Evolutionary conservation across 2,888 invertebrate genomes (phyloP).

Genomic region (Dryobota labecula): DNA sequence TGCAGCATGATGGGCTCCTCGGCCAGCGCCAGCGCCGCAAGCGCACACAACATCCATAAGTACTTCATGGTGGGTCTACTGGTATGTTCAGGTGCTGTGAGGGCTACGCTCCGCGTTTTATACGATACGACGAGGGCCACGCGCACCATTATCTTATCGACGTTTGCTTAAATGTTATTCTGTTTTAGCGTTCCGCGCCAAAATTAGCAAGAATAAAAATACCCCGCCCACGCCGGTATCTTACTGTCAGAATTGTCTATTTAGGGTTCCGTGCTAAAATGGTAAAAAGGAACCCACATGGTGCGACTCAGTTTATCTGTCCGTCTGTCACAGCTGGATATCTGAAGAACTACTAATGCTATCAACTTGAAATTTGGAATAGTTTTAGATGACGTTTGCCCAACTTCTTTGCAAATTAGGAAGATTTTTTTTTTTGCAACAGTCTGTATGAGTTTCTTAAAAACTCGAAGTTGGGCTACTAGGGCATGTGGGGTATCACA

Average conservation of each 20-base stretch:
- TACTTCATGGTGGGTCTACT: conserved; percentile 45
- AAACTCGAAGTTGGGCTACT: no score
- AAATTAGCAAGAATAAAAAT: conserved; percentile 5
- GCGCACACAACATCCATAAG: conserved; percentile 21
- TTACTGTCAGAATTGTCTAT: background rate
- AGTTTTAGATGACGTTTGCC: no score
- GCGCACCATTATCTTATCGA: conserved; percentile 38
- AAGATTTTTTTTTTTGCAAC: no score
- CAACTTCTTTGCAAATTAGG: no score
- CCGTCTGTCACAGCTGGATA: no score
- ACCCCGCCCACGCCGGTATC: background rate
- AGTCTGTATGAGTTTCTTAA: no score
- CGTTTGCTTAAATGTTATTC: conserved; percentile 18
- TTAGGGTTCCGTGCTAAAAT: no score
- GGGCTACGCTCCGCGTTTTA: conserved; percentile 9
- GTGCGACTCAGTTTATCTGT: no score
- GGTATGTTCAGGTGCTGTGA: conserved; percentile 4
- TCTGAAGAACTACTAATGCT: no score
- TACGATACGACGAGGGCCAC: background rate
- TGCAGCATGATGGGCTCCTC: conserved; percentile 45
- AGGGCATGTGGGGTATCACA: no score
- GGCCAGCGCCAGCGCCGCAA: conserved; percentile 30
- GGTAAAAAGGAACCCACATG: no score
- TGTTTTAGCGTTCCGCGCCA: conserved; percentile 27
- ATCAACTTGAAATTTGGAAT: no score